Evolutionary conservation across 2,797 vertebrate genomes (phyloP), one percentile per base, ranked within the genome.

Genomic region (Tenualosa thibaudeaui): DNA sequence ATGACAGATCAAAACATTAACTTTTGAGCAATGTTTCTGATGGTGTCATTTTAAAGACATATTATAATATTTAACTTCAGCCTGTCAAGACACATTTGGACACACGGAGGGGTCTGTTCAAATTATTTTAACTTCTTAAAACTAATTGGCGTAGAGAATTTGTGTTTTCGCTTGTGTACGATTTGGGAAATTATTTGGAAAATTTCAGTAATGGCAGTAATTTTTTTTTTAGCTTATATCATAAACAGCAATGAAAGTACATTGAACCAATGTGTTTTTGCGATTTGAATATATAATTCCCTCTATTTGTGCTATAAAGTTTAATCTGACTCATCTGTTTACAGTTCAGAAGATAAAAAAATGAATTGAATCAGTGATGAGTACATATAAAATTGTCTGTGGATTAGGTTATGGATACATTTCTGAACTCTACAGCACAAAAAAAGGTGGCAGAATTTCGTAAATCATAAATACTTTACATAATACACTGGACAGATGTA

Each of bases 161-260:
- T 82, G 84, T 84, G 86, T 78, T 84, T 81, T 82, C 71, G 12
- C 31, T 54, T 65, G 37, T 83, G 51, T 46, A 75, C 84, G 81
- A 88, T 84, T 82, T 84, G 86, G 84, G 83, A 46, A 43, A 46
- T 43, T 90, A 85, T 91, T 90, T 3, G 68, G 37, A 43, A 94
- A 91, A 91, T 95, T 95, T 93, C 89, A 91, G 88, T 89, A 88
- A 87, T 90, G 86, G 89, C 31, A 85, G 81, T 0, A 40, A 89
- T 86, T 90, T 40, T 89, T 93, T 86, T 91, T 90, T 90, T 94
- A 96, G 93, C 94, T 96, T 95, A 95, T 94, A 91, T 92, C 93
- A 94, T 93, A 88, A 93, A 95, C 93, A 94, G 91, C 90, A 91
- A 92, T 90, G 92, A 92, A 90, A 89, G 90, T 82, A 46, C 82